A percentile compares a stretch with the other conserved stretches of the same genome.
These are phyloP conservation scores for Girardinichthys multiradiatus DNA, from an alignment of 2,113 vertebrate species.

Conservation along the genomic window DNA sequence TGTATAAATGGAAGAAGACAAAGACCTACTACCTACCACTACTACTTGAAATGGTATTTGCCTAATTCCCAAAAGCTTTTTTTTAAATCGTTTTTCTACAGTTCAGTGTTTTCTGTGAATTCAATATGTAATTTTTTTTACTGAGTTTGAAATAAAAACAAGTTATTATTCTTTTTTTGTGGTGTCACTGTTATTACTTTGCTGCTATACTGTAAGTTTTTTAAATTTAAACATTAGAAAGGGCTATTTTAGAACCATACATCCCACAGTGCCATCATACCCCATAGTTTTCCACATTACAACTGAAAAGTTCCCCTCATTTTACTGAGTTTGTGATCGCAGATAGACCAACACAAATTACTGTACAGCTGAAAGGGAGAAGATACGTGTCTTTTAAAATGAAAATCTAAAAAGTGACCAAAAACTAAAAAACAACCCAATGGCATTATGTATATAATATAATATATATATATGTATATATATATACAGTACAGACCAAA, in stretches of 20 bases:
- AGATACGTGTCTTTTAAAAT: too few species aligned
- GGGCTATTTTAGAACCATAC: too few species aligned
- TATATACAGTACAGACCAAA: too few species aligned
- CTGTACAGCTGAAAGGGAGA: too few species aligned
- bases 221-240: too few species aligned
- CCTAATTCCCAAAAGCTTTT: slow-evolving; percentile 60
- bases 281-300: not conserved
- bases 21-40: slow-evolving; percentile 62
- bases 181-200: not conserved
- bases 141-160: slow-evolving; percentile 35
- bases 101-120: slow-evolving; percentile 38
- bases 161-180: slow-evolving; percentile 5
- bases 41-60: slow-evolving; percentile 74
- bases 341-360: too few species aligned
- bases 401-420: too few species aligned
- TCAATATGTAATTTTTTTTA: slow-evolving; percentile 50
- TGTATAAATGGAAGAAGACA: slow-evolving; percentile 53
- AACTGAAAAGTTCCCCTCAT: not conserved
- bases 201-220: too few species aligned
- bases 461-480: too few species aligned
- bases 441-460: too few species aligned
- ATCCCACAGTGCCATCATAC: not conserved
- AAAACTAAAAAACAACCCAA: too few species aligned
- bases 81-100: not conserved
- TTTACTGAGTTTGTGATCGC: too few species aligned